Percentiles rank a stretch among this genome's conserved stretches.
phyloP scores from a whole-genome alignment of 2,797 vertebrate species.

The Acanthornis magna region DNA sequence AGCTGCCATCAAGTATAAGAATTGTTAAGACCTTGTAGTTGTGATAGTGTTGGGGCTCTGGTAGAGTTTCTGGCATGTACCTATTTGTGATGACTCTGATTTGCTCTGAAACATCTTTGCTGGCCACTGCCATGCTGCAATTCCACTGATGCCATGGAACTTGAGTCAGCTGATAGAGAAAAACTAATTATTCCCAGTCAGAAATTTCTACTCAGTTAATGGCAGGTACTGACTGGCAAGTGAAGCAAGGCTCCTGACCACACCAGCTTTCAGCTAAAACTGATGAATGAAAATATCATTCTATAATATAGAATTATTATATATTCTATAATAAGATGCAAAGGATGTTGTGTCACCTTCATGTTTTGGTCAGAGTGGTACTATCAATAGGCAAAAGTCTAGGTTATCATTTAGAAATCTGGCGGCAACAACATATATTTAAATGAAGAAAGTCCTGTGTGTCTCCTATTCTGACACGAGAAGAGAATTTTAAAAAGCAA shows the following conservation, averaged over 20 bases:
- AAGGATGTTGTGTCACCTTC: neutral
- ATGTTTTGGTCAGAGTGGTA: neutral
- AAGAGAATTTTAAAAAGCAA: neutral
- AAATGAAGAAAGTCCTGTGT: neutral
- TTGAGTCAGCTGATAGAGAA: neutral
- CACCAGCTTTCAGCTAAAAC: neutral
- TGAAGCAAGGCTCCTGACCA: neutral
- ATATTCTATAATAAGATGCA: neutral
- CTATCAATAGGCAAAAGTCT: neutral
- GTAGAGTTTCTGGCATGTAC: neutral
- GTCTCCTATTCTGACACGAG: neutral
- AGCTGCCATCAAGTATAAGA: neutral
- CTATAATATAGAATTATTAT: no score
- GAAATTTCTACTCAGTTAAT: neutral
- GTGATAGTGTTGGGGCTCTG: fast-evolving
- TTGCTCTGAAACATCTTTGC: neutral
- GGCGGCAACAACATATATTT: neutral
- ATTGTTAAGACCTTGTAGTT: neutral
- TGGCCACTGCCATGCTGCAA: neutral
- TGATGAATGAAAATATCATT: neutral
- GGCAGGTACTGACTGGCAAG: neutral
- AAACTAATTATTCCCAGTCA: neutral
- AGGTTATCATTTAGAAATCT: neutral
- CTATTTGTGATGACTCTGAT: neutral
- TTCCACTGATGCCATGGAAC: neutral